Evolutionary conservation across 2,888 invertebrate species (phyloP), one percentile per base, ranked within the genome.

Genomic region (Gymnoscelis rufifasciata): DNA sequence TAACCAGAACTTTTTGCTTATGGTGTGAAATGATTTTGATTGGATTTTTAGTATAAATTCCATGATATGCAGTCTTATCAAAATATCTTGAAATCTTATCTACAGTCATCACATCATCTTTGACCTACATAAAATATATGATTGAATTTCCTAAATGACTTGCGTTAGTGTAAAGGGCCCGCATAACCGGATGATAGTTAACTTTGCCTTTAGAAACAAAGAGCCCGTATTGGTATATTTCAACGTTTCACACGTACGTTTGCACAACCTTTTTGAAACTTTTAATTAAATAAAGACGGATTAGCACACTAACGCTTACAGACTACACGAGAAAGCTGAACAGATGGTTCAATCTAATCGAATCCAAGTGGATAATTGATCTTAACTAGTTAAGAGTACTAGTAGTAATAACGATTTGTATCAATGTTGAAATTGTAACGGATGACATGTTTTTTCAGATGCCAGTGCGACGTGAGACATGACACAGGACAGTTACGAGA

Each of bases 401-500:
- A 69, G 59, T 54, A 41, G 62, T 59, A 54, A 63, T 62, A 62
- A 67, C 71, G 68, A 72, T 75, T 75, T 62, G 60, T 56, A 65
- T 67, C 60, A 74, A 79, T 75, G 46, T 68, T 64, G 70, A 71
- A 78, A 80, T 76, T 72, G 74, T 54, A 46, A 43, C 48, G 27
- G 56, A 56, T 56, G 61, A 62, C 64, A 62, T 63, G 60, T 68
- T 49, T 43, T 88, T 84, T 41, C 86, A 88, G 88, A 87, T 86
- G 78, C 69, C 74, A 78, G 71, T 92, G 62, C 48, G 71, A 73
- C 48, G 62, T 61, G 62, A 70, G 64, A 59, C 64, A 88, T 87
- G 87, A 74, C 80, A 57, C 75, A 75, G 45, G 83, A 87, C 68
- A 81, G 71, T 62, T 86, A 83, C 78, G 89, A 89, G 71, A 86